Evolutionary conservation across 2,113 vertebrate genomes (phyloP), one percentile per base, ranked within the genome.

Genomic region (Lepus americanus): DNA sequence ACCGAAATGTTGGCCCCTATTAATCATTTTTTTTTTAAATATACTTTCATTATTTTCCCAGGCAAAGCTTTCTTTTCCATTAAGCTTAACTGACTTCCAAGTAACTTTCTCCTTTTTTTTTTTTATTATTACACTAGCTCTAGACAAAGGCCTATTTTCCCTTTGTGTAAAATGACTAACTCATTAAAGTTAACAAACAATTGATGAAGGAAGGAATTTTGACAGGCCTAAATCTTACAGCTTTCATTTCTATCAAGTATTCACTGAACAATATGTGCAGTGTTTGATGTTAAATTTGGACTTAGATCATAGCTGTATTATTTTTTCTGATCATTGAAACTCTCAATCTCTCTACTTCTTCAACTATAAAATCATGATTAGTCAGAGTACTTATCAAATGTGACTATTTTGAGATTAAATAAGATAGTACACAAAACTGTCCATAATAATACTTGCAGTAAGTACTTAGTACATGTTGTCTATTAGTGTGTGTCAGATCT

Each of bases 211-310:
- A 78, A 77, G 5, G 4, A 77, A 29, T 53, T 61, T n/a, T 76
- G 20, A 66, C 16, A 36, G 44, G 4, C 69, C 51, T 84, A 87
- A 87, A 77, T 77, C 9, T 73, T 64, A 70, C 17, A 90, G 73
- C 36, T 83, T 79, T 36, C 70, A 51, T 77, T 85, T 78, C 72
- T 66, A 27, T 64, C 77, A 91, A 78, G 59, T 33, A 90, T 73
- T 86, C 55, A 87, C 59, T 81, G 78, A 82, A n/a, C 11, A 63
- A 66, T n/a, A 44, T 63, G 19, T 33, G 44, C 8, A 80, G 16
- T 44, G 5, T 70, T 29, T 33, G 27, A 64, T 22, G 16, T 64
- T 82, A 90, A 76, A 85, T 69, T 55, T 76, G 61, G 25, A 20
- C 33, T 92, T 81, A 82, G 27, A 31, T 67, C 29, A 89, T 78